phyloP scores from a whole-genome alignment of 2,797 vertebrate species.

The Rallus crepitans region DNA sequence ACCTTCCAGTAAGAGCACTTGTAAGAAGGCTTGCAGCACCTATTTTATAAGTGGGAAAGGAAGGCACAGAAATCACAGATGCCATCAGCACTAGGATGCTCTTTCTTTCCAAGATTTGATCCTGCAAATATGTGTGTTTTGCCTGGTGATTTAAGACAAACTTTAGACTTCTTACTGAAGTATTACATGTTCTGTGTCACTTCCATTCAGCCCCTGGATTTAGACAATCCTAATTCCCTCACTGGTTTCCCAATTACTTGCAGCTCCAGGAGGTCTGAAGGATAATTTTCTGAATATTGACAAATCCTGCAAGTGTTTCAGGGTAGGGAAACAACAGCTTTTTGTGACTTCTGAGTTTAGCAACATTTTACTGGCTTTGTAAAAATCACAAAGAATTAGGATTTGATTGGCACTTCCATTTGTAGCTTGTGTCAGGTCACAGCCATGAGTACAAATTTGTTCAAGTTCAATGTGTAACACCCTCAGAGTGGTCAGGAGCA shows the following conservation, averaged over 20 bases:
- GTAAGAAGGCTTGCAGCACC: neutral
- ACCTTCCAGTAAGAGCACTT: neutral
- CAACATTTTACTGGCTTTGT: slow-evolving; percentile 23
- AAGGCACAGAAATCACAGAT: neutral
- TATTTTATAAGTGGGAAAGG: neutral
- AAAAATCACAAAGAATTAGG: neutral
- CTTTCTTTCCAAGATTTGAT: neutral
- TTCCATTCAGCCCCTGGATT: neutral
- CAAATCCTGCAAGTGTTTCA: neutral
- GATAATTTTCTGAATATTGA: neutral
- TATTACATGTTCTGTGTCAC: neutral
- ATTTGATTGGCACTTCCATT: neutral
- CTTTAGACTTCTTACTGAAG: neutral
- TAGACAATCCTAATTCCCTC: neutral
- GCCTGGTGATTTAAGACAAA: neutral
- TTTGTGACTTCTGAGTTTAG: neutral
- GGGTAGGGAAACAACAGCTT: neutral
- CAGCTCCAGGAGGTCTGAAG: neutral
- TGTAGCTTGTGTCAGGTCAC: neutral
- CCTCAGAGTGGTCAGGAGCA: neutral
- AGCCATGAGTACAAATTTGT: neutral
- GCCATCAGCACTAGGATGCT: neutral
- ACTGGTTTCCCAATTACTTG: neutral
- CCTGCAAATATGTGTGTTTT: neutral
- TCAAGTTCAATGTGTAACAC: neutral